These are phyloP conservation scores for Gila robusta DNA, from an alignment of 2,797 vertebrate species.

Conservation along the genomic window DNA sequence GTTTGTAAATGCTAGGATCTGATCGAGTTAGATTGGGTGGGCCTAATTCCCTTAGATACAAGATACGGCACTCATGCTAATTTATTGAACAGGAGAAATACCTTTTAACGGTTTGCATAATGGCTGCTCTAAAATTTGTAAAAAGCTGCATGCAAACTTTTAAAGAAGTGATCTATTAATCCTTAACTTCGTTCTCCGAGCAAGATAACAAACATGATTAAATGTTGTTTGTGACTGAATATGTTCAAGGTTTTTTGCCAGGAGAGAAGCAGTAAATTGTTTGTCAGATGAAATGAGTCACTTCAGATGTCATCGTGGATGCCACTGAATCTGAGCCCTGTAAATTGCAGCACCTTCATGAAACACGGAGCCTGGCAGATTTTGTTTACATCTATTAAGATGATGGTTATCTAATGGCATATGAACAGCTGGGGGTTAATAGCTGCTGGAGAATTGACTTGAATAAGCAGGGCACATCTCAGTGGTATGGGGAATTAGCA, in stretches of 20 bases:
- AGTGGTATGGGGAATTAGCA: slow-evolving; percentile 41
- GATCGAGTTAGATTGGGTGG: background rate
- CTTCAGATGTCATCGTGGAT: slow-evolving; percentile 53
- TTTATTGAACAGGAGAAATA: background rate
- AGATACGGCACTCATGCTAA: background rate
- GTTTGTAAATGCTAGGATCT: slow-evolving; percentile 13
- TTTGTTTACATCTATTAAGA: slow-evolving; percentile 68
- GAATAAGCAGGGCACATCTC: slow-evolving; percentile 50
- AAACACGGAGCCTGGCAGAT: slow-evolving; percentile 56
- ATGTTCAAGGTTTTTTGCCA: slow-evolving; percentile 59
- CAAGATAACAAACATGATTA: slow-evolving; percentile 51
- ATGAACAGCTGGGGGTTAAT: slow-evolving; percentile 65
- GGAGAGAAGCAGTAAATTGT: slow-evolving; percentile 47
- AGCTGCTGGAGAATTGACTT: slow-evolving; percentile 48
- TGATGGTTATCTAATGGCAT: slow-evolving; percentile 65
- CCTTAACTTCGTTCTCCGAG: slow-evolving; percentile 22
- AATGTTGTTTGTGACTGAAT: slow-evolving; percentile 55
- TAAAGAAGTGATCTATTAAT: slow-evolving; percentile 44
- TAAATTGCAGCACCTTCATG: slow-evolving; percentile 56
- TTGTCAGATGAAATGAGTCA: slow-evolving; percentile 63
- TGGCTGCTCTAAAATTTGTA: background rate
- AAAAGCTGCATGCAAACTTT: slow-evolving; percentile 25
- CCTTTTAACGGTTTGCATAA: background rate
- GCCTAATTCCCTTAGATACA: background rate
- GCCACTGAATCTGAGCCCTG: slow-evolving; percentile 47